Conservation (phyloP, 2,888 invertebrate genomes). For the Adineta ricciae region DNA sequence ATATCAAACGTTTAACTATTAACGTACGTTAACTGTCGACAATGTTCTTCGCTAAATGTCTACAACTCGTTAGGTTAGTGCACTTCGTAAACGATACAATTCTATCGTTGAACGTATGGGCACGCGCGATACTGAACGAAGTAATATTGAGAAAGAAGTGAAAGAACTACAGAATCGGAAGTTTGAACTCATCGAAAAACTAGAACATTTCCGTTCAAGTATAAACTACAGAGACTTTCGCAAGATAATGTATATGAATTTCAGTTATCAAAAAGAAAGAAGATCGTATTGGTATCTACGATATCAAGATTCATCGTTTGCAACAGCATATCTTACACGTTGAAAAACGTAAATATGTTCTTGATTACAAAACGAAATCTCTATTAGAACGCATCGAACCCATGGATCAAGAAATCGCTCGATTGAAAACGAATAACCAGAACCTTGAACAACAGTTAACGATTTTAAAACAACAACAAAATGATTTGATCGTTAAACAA, state of each 20-base stretch:
- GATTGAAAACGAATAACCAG: background rate
- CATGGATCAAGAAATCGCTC: background rate
- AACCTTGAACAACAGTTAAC: conserved; percentile 8
- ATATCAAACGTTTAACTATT: background rate
- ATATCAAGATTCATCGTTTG: background rate
- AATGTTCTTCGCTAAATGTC: too few relatives aligned
- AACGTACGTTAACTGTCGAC: background rate
- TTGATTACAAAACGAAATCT: conserved; percentile 17
- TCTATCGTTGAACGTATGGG: background rate
- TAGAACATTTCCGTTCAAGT: background rate
- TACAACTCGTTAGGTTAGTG: background rate
- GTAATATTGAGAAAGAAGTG: background rate
- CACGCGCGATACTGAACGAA: background rate
- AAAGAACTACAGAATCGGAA: background rate
- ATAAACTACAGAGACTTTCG: background rate
- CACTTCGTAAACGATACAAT: conserved; percentile 8
- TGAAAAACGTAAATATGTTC: conserved; percentile 18
- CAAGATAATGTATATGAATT: too few relatives aligned
- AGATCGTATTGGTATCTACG: background rate
- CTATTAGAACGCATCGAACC: conserved; percentile 21
- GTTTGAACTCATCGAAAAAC: background rate
- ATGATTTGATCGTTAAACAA: background rate
- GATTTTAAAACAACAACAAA: background rate
- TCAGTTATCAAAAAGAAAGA: conserved; percentile 12
- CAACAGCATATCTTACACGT: conserved; percentile 20